Evolutionary conservation across 2,797 vertebrate species (phyloP), one percentile per base, ranked within the genome.

Genomic region (Gorsachius magnificus): DNA sequence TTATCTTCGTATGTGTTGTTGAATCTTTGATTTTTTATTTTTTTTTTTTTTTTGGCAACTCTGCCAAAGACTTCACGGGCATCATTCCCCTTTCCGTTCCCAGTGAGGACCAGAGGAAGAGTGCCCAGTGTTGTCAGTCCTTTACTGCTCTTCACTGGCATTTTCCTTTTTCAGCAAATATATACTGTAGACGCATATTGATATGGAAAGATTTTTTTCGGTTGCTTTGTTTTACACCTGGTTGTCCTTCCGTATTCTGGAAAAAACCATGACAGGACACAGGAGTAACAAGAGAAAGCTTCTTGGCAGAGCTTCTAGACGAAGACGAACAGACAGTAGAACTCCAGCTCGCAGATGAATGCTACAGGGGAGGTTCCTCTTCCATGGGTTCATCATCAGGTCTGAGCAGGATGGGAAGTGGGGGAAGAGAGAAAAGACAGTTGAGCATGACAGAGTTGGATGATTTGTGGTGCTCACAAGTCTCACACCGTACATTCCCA

Each of bases 301-400:
- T 98, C 97, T 97, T 96, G 98, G 98, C 97, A 97, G 98, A 98
- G 98, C 97, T 98, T 98, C 92, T 78, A 97, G 98, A 98, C 98
- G 95, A 97, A 98, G 98, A 98, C 97, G 95, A 94, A 98, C 98
- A 98, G 94, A 97, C 90, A 71, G 94, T 96, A 97, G 96, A 96
- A 95, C 97, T 97, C 96, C 96, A 93, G 96, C 97, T 87, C 6
- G 2, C n/a, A 83, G 82, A 48, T 90, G 58, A 74, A 64, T 74
- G 98, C 98, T 99, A 99, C 99, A 99, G 98, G 11, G 99, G 98
- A 88, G 98, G 98, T 91, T 99, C 99, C 96, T 99, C 99, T 95
- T 99, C 99, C 99, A 99, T 99, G 13, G 99, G 99, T 71, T 99
- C 99, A 64, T 99, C 99, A 45, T 99, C 99, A 1, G 98, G 96